Base-by-base conservation (phyloP, 2,797 vertebrate species). In the Cyprinella venusta region DNA sequence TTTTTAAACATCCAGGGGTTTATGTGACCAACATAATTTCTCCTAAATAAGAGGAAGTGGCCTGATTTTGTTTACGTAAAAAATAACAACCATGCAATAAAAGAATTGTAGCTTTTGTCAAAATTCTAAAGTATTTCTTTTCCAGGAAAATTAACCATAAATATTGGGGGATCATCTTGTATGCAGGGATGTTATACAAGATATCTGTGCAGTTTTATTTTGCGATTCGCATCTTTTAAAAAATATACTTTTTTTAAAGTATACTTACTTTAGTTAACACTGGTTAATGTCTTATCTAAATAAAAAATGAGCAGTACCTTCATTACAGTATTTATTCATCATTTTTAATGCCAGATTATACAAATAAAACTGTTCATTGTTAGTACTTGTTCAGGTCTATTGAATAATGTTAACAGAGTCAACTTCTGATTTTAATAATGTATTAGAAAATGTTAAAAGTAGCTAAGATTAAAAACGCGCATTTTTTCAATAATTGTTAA, bases 21-120 rank as follows among this genome's bases (percentile, higher is more conserved):
- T 77, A 45, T 56, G 64, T 72, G 64, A 76, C 48, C 24, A 75
- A 75, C 16, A 67, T 21, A 54, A 19, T 30, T 40, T 54, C 12
- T 48, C 13, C n/a, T 40, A 30, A 75, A 61, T 18, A 13, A 30
- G 15, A 52, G 19, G 10, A 52, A 26, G 33, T 10, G 70, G 21
- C 15, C 38, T 56, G 16, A 50, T 45, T 45, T 45, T 19, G 26
- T 71, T 71, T n/a, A n/a, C 9, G 5, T 38, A 30, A 61, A 65
- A 81, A 63, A 4, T 8, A 50, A 18, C 15, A 50, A 50, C 12
- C 15, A 19, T 16, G 4, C n/a, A 24, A 18, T 38, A 26, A 33
- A 72, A 12, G 9, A 21, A 13, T 61, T 10, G 19, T 45, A 26
- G 7, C 21, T 80, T 70, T 63, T 30, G 30, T 50, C 26, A 30